Evolutionary conservation across 2,113 vertebrate species (phyloP).

Genomic region (Vulpes vulpes): DNA sequence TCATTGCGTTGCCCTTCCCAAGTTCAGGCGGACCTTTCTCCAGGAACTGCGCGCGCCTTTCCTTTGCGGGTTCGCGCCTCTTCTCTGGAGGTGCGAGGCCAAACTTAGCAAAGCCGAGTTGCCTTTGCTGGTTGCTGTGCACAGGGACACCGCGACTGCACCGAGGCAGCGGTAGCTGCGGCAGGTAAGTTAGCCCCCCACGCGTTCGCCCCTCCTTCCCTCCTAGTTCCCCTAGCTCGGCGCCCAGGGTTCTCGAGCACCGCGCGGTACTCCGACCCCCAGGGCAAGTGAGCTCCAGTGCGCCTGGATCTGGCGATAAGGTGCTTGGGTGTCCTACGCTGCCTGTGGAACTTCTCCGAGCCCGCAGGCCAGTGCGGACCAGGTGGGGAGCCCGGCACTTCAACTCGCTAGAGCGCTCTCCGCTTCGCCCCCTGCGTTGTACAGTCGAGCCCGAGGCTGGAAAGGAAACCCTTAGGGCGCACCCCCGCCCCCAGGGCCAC

Average conservation of each 20-base stretch:
- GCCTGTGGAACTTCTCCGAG: not conserved
- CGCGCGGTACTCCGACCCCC: not conserved
- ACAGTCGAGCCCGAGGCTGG: not conserved
- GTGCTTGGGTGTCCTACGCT: not conserved
- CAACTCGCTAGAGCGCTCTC: not conserved
- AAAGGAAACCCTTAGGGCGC: slow-evolving; percentile 41
- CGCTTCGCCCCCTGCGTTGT: not conserved
- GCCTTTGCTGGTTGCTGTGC: slow-evolving; percentile 68
- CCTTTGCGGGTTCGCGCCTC: slow-evolving; percentile 76
- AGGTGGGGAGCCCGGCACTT: not conserved
- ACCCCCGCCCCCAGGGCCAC: slow-evolving; percentile 68
- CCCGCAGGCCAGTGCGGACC: not conserved
- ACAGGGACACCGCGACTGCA: slow-evolving; percentile 41
- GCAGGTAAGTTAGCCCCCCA: slow-evolving; percentile 85
- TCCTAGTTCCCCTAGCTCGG: not conserved
- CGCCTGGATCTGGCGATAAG: not conserved
- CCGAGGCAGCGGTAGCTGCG: slow-evolving; percentile 66
- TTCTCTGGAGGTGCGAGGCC: slow-evolving; percentile 74
- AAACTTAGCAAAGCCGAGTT: slow-evolving; percentile 74
- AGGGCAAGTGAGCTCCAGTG: not conserved
- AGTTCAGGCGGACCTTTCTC: slow-evolving; percentile 83
- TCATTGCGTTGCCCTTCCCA: slow-evolving; percentile 80
- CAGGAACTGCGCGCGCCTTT: slow-evolving; percentile 74
- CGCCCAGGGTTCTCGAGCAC: not conserved
- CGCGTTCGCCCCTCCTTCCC: not conserved